phyloP scores from a whole-genome alignment of 2,113 vertebrate species.

The Calidris pugnax region DNA sequence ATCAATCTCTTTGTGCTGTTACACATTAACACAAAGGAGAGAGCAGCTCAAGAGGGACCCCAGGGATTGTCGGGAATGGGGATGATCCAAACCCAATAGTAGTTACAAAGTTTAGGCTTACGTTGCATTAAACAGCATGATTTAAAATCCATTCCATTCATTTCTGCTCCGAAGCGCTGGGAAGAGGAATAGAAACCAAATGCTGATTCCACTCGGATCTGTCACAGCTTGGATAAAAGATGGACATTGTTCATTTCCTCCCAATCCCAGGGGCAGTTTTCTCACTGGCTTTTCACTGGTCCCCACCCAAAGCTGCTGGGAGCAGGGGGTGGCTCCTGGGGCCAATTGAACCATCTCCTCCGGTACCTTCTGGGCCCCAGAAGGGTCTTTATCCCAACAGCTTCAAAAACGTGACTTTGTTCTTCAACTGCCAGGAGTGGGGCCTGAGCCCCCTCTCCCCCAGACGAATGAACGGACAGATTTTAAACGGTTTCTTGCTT shows the following conservation, averaged over 20 bases:
- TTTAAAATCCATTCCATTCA: constrained; percentile 48
- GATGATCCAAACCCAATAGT: not conserved
- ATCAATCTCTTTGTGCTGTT: not conserved
- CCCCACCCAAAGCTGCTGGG: not conserved
- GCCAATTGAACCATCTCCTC: not conserved
- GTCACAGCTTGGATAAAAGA: not conserved
- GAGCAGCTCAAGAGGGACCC: not conserved
- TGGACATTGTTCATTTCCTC: not conserved
- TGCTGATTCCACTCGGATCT: not conserved
- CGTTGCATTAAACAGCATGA: not conserved
- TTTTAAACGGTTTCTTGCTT: constrained; percentile 51
- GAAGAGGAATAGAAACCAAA: not conserved
- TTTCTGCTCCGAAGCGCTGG: not conserved
- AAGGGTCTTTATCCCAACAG: not conserved
- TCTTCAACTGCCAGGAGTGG: not conserved
- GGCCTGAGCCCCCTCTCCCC: not conserved
- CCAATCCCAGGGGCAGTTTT: not conserved
- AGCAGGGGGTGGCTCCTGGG: not conserved
- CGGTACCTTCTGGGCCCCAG: not conserved
- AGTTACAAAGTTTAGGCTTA: not conserved
- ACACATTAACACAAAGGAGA: not conserved
- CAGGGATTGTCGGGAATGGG: constrained; percentile 17
- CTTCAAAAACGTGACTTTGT: not conserved
- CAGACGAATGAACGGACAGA: constrained; percentile 45
- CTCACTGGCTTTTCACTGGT: not conserved